Base-by-base conservation (phyloP, 2,113 vertebrate genomes). In the Panurus biarmicus region DNA sequence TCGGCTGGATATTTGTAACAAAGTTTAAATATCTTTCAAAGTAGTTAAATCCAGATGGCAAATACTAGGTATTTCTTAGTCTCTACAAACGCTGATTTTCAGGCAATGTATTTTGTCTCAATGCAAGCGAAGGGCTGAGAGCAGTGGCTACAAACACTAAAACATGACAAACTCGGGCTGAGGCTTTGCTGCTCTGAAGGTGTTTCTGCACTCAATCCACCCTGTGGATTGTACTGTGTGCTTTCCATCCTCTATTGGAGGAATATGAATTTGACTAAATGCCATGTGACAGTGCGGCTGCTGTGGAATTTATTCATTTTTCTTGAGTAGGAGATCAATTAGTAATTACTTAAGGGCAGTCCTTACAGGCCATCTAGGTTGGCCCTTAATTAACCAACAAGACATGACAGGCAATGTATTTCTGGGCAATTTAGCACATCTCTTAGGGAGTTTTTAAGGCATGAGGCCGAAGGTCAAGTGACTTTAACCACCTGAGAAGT, bases 361-460 rank as follows among this genome's bases (percentile, higher is more conserved):
- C 91, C 81, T 94, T 96, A 97, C 83, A 93, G 95, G 93, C 92
- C 74, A 95, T 96, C 94, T 90, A 95, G 77, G 89, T 29, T 98
- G 95, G 93, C 88, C 95, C 95, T 98, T 98, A 97, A 97, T 98
- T 98, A 97, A 98, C 93, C 96, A 98, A 97, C 96, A 97, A 97
- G 96, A 97, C 85, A 94, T 97, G 97, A 98, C 96, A 98, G 94
- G 97, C 96, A 96, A 95, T 98, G 90, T 75, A 97, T 98, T 98
- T 98, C 97, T 97, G 94, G 96, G 84, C 96, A 97, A 98, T 97
- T 98, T 97, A 97, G 97, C 95, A 90, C 97, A 97, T 97, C 96
- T 98, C 96, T 97, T 71, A 95, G 96, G 95, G 97, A 97, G 92
- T 93, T 97, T 98, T 97, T 97, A 96, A 97, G 97, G 86, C 89